Percentiles rank a stretch among this genome's conserved stretches.
Conservation (phyloP, 1,140 invertebrate genomes). For the Lasioglossum baleicum region DNA sequence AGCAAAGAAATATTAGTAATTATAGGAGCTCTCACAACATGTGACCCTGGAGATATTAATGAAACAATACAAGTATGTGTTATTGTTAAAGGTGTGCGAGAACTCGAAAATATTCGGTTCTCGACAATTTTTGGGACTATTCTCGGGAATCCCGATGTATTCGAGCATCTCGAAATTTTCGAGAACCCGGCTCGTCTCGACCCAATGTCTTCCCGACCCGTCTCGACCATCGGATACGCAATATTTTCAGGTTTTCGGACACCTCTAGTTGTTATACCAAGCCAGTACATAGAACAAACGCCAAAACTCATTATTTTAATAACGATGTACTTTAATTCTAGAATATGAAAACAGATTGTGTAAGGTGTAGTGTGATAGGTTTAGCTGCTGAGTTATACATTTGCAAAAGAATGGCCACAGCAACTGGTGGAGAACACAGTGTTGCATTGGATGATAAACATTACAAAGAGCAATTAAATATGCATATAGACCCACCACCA, state of each 20-base stretch:
- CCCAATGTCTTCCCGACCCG: no score
- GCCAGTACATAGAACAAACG: not conserved
- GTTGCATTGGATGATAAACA: slow-evolving; percentile 96
- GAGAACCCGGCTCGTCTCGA: no score
- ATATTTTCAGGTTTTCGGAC: no score
- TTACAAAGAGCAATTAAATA: slow-evolving; percentile 88
- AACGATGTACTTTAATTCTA: slow-evolving; percentile 72
- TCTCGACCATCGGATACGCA: no score
- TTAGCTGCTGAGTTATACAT: slow-evolving; percentile 96
- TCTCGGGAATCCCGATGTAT: no score
- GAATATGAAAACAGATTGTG: slow-evolving; percentile 85
- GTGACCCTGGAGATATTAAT: slow-evolving; percentile 96
- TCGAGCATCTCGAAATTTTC: no score
- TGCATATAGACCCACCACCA: slow-evolving; percentile 93
- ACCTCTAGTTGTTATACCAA: no score
- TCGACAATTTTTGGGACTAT: no score
- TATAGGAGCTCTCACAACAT: slow-evolving; percentile 96
- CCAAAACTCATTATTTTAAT: slow-evolving; percentile 10
- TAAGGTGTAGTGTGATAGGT: slow-evolving; percentile 96
- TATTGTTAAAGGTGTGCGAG: not conserved
- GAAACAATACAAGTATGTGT: slow-evolving; percentile 88
- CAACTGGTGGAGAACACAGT: slow-evolving; percentile 92
- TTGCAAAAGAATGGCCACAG: slow-evolving; percentile 90
- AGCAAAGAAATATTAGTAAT: slow-evolving; percentile 95
- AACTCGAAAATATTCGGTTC: no score